These are phyloP conservation scores for Caenorhabditis remanei DNA, from an alignment of 1,140 invertebrate species.

Conservation along the genomic window DNA sequence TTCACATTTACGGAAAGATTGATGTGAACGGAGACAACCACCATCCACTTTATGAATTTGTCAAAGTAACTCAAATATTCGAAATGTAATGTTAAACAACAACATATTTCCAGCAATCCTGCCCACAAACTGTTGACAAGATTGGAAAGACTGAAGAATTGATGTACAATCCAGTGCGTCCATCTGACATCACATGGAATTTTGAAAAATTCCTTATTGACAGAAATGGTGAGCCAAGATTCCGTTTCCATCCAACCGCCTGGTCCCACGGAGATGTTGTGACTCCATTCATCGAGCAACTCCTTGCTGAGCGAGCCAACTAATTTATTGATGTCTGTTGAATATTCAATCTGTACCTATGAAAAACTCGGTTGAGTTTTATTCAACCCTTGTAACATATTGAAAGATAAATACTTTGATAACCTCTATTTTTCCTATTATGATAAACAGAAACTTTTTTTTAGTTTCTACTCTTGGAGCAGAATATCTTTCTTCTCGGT, in stretches of 20 bases:
- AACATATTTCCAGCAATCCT: conserved; percentile 70
- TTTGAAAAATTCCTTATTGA: conserved; percentile 80
- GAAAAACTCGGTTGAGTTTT: conserved; percentile 11
- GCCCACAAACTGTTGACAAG: conserved; percentile 74
- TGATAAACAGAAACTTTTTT: not conserved
- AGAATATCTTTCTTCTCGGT: too few species aligned
- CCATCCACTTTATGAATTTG: conserved; percentile 79
- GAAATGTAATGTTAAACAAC: not conserved
- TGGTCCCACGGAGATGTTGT: conserved; percentile 76
- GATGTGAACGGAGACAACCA: conserved; percentile 79
- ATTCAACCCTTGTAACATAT: conserved; percentile 35
- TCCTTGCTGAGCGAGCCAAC: conserved; percentile 66
- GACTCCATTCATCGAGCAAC: conserved; percentile 70
- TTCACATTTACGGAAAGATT: conserved; percentile 78
- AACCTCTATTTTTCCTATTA: too few species aligned
- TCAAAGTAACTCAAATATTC: conserved; percentile 73
- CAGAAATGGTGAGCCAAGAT: conserved; percentile 72
- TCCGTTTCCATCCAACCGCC: conserved; percentile 75
- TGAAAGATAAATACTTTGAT: not conserved
- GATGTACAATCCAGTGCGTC: conserved; percentile 76
- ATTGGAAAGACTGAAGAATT: conserved; percentile 74
- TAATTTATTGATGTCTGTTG: not conserved
- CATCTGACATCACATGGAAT: conserved; percentile 80
- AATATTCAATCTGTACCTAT: not conserved
- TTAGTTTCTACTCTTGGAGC: not conserved